Percentiles rank a stretch among this genome's conserved stretches.
Evolutionary conservation across 1,140 invertebrate genomes (phyloP).

Genomic region (Pseudomyrmex gracilis): DNA sequence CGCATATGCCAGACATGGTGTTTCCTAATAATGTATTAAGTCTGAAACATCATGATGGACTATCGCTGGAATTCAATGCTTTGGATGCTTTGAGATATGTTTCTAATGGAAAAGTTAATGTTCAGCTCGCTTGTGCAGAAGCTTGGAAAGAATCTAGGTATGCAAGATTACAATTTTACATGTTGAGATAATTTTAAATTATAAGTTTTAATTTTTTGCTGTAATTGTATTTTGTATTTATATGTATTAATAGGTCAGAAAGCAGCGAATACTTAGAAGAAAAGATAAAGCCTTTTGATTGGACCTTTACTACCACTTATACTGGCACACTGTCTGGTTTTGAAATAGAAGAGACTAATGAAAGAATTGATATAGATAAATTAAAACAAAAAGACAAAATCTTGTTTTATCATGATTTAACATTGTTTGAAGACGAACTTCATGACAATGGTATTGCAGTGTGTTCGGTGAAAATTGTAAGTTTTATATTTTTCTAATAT

Average conservation of each 20-base stretch:
- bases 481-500: conserved; percentile 75
- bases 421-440: conserved; percentile 98
- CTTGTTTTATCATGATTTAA: conserved; percentile 96
- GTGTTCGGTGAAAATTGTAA: conserved; percentile 97
- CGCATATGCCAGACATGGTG: conserved; percentile 98
- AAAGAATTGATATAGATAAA: conserved; percentile 95
- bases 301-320: conserved; percentile 99
- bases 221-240: conserved; percentile 46
- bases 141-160: conserved; percentile 95
- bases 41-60: conserved; percentile 90
- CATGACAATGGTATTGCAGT: conserved; percentile 98
- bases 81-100: conserved; percentile 95
- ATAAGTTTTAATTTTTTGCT: background rate
- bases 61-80: conserved; percentile 93
- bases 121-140: conserved; percentile 95
- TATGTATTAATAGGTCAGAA: conserved; percentile 81
- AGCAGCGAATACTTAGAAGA: conserved; percentile 89
- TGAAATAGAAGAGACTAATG: conserved; percentile 88
- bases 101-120: conserved; percentile 91
- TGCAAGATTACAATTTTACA: background rate
- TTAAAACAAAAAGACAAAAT: conserved; percentile 96
- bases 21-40: conserved; percentile 95
- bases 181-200: conserved; percentile 15
- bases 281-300: conserved; percentile 96
- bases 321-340: conserved; percentile 92